Evolutionary conservation across 2,888 invertebrate genomes (phyloP).

Genomic region (Punctoribates punctum): DNA sequence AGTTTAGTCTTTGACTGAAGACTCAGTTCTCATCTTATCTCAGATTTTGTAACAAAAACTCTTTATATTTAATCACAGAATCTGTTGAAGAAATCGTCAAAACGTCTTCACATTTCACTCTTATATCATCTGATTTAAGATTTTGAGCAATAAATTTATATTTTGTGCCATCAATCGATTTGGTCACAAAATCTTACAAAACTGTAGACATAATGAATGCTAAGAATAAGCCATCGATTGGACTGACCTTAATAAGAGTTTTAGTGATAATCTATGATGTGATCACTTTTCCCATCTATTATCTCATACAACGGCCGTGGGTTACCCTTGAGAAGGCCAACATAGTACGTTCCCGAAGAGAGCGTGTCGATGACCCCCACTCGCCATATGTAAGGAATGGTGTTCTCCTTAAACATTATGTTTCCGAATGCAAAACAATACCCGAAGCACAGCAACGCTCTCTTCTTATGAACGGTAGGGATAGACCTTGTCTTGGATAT

Average conservation of each 20-base stretch:
- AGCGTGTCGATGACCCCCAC: conserved; percentile 43
- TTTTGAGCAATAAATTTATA: no score
- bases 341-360: conserved; percentile 33
- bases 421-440: conserved; percentile 50
- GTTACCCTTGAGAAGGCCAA: conserved; percentile 52
- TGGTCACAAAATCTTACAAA: background rate
- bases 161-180: background rate
- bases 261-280: conserved; percentile 74
- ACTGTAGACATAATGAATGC: background rate
- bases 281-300: conserved; percentile 83
- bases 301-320: conserved; percentile 83
- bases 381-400: conserved; percentile 44
- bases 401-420: conserved; percentile 31
- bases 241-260: conserved; percentile 49
- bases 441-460: conserved; percentile 72
- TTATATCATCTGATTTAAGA: no score
- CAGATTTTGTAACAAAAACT: no score
- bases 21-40: no score
- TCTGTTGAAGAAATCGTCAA: no score
- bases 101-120: no score
- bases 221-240: conserved; percentile 28
- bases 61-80: no score
- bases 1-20: no score
- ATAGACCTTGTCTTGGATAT: conserved; percentile 78
- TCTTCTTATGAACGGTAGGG: conserved; percentile 64